Percentiles rank a stretch among this genome's conserved stretches.
phyloP scores from a whole-genome alignment of 1,140 invertebrate species.

The Pteromalus puparum region DNA sequence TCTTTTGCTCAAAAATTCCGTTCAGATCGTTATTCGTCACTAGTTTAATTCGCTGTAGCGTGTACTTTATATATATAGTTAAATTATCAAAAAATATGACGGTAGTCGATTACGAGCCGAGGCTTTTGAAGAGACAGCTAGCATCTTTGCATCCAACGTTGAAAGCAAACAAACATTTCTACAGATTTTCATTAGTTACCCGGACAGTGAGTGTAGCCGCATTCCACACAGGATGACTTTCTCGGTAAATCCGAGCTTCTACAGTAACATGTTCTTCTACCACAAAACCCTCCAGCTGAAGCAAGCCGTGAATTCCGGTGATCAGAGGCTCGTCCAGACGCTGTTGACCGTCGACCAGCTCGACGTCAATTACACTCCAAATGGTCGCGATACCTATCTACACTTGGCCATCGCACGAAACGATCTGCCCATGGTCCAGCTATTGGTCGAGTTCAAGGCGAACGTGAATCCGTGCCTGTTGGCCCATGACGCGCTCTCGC shows the following conservation, averaged over 20 bases:
- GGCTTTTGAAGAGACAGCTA: no score
- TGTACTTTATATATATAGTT: no score
- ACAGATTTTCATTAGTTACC: no score
- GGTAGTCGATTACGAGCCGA: no score
- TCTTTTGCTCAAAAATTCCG: no score
- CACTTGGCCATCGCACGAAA: background rate
- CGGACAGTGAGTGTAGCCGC: no score
- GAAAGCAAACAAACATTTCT: no score
- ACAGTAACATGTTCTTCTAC: background rate
- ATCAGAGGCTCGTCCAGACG: background rate
- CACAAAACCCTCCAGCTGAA: background rate
- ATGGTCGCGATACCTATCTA: background rate
- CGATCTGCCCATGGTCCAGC: background rate
- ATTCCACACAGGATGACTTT: background rate
- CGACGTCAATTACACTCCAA: background rate
- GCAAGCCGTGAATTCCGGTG: background rate
- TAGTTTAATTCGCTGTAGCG: no score
- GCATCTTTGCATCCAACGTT: no score
- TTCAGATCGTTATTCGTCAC: no score
- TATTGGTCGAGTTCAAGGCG: background rate
- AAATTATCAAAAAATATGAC: no score
- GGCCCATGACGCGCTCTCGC: background rate
- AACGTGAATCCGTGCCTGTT: background rate
- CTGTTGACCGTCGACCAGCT: background rate
- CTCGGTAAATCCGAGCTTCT: background rate